Evolutionary conservation across 2,113 vertebrate species (phyloP).

Genomic region (Macrotis lagotis): DNA sequence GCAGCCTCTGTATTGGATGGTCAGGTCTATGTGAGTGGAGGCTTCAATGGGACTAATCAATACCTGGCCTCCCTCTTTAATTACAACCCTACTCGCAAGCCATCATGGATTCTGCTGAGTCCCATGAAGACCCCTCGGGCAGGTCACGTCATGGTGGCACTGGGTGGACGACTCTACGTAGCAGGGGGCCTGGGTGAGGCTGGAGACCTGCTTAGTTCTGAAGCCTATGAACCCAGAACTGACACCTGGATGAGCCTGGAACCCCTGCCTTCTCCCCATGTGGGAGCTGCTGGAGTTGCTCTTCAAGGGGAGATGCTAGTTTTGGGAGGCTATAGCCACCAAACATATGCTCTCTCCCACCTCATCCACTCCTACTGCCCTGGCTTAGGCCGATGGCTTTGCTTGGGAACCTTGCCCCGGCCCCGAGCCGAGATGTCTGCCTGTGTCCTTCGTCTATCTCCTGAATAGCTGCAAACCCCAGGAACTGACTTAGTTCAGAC

Average conservation of each 20-base stretch:
- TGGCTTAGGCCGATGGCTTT: slow-evolving; percentile 82
- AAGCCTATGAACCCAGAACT: slow-evolving; percentile 81
- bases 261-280: slow-evolving; percentile 84
- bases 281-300: slow-evolving; percentile 81
- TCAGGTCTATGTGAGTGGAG: slow-evolving; percentile 84
- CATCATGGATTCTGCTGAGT: slow-evolving; percentile 68
- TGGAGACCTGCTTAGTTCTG: slow-evolving; percentile 84
- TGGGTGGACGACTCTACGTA: slow-evolving; percentile 83
- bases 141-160: slow-evolving; percentile 85
- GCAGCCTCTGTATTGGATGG: slow-evolving; percentile 83
- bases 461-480: slow-evolving; percentile 30
- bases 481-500: slow-evolving; percentile 20
- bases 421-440: slow-evolving; percentile 82
- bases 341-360: slow-evolving; percentile 83
- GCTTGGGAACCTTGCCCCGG: slow-evolving; percentile 82
- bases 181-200: slow-evolving; percentile 85
- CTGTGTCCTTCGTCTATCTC: slow-evolving; percentile 77
- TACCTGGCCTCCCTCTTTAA: slow-evolving; percentile 79
- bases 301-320: slow-evolving; percentile 84
- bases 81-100: slow-evolving; percentile 79
- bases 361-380: slow-evolving; percentile 86
- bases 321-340: slow-evolving; percentile 86
- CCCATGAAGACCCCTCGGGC: slow-evolving; percentile 85
- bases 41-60: slow-evolving; percentile 73
- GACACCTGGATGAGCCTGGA: slow-evolving; percentile 81